Base-by-base conservation (phyloP, 2,113 vertebrate species). In the Pelecanus crispus region DNA sequence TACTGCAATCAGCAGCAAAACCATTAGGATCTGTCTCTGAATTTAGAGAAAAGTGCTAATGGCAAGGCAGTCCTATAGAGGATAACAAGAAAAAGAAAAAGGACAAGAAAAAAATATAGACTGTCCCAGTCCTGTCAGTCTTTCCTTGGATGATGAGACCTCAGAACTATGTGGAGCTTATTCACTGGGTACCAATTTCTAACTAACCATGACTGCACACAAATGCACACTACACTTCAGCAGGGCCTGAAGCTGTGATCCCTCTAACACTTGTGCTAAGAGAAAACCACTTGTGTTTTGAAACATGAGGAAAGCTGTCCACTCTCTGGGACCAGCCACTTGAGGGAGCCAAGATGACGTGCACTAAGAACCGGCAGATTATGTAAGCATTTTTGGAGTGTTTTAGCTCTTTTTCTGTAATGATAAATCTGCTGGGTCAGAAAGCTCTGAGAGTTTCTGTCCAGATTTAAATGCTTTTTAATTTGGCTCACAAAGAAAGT, bases 301-400 rank as follows among this genome's bases (percentile, higher is more conserved):
- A 50, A 71, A 49, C 34, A 20, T 4, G 2, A 73, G 56, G 34
- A 40, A 88, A 68, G 12, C 32, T 42, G 47, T 40, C 83, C 24
- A 11, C 42, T 31, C 83, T 24, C 65, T 22, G 68, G 34, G 62
- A 82, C 17, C 68, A 86, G 78, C 87, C 95, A 2, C 94, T 93
- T 92, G 95, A 95, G 95, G 95, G 96, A 97, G 94, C 90, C 79
- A 84, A 44, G 90, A 29, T 31, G 75, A 90, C 67, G 0, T 19
- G 20, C 70, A 55, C 81, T 16, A 53, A n/a, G n/a, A 79, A 12
- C 28, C 32, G 32, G 58, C 16, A 20, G 16, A 17, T 86, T 86
- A 62, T 6, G 31, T 53, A 56, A 90, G 12, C 25, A 8, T 19
- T 72, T 91, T 75, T 8, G 1, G 21, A 70, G 40, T 7, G 13